Evolutionary conservation across 2,888 invertebrate species (phyloP).

Genomic region (Hypena proboscidalis): DNA sequence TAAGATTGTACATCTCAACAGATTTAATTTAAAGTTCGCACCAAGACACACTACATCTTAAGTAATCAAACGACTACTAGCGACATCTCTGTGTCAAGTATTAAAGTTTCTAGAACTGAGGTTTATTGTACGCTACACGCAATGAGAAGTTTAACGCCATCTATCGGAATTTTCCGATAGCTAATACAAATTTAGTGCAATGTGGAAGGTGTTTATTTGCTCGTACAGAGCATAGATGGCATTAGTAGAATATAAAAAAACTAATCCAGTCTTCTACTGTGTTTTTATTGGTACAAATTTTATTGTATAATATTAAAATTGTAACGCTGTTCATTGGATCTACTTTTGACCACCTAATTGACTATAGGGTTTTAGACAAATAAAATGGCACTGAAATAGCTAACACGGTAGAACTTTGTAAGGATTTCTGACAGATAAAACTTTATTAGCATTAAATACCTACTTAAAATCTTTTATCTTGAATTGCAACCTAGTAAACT

Average conservation of each 20-base stretch:
- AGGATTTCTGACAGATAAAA: too few species aligned
- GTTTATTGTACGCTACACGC: background rate
- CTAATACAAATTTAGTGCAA: slow-evolving; percentile 12
- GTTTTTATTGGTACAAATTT: background rate
- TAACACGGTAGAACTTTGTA: too few species aligned
- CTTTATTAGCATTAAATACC: too few species aligned
- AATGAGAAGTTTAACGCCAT: slow-evolving; percentile 43
- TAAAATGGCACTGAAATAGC: too few species aligned
- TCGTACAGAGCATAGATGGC: slow-evolving; percentile 21
- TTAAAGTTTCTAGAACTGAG: background rate
- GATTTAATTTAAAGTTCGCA: background rate
- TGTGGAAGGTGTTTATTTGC: background rate
- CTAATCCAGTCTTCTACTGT: too few species aligned
- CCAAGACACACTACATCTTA: background rate
- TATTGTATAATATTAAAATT: too few species aligned
- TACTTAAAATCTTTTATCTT: too few species aligned
- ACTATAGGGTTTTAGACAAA: too few species aligned
- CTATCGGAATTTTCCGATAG: slow-evolving; percentile 47
- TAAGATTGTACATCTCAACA: background rate
- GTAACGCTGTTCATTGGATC: too few species aligned
- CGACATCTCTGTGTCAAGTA: slow-evolving; percentile 40
- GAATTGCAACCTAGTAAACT: background rate
- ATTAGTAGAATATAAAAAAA: background rate
- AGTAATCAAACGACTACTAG: slow-evolving; percentile 3
- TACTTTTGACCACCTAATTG: too few species aligned